Evolutionary conservation across 2,888 invertebrate genomes (phyloP).

Genomic region (Epinotia ramella): DNA sequence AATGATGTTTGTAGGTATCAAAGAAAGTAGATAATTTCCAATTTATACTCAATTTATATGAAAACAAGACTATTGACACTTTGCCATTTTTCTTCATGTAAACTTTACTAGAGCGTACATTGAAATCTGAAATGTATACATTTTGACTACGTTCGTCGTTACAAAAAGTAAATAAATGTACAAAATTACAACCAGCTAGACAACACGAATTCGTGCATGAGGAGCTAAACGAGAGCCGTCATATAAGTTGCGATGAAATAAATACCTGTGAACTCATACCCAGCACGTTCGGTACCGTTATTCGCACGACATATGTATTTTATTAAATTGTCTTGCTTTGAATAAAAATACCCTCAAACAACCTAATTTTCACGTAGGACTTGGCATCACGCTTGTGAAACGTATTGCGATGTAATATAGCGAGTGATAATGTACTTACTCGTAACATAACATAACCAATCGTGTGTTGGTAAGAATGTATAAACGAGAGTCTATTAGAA

Average conservation of each 20-base stretch:
- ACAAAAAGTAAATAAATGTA: too few relatives aligned
- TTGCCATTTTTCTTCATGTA: too few relatives aligned
- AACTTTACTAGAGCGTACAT: too few relatives aligned
- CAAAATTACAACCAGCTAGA: neutral
- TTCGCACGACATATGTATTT: constrained; percentile 31
- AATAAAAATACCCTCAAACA: constrained; percentile 22
- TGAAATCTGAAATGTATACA: too few relatives aligned
- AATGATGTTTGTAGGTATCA: too few relatives aligned
- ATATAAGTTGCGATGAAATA: constrained; percentile 23
- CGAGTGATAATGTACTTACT: too few relatives aligned
- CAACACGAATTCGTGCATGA: constrained; percentile 2
- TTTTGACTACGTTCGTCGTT: neutral
- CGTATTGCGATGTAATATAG: neutral
- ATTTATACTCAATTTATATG: too few relatives aligned
- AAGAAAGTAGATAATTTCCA: too few relatives aligned
- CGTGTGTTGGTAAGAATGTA: too few relatives aligned
- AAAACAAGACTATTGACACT: too few relatives aligned
- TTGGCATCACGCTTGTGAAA: neutral
- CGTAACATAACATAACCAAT: too few relatives aligned
- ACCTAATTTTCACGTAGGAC: constrained; percentile 1
- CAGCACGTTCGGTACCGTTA: constrained; percentile 20
- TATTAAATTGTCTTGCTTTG: constrained; percentile 31
- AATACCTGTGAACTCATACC: constrained; percentile 25
- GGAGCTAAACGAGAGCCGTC: constrained; percentile 16
- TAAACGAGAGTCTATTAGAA: neutral